Percentiles rank a stretch among this genome's conserved stretches.
Evolutionary conservation across 2,113 vertebrate genomes (phyloP).

Genomic region (Cyphomyrus plagiostoma): DNA sequence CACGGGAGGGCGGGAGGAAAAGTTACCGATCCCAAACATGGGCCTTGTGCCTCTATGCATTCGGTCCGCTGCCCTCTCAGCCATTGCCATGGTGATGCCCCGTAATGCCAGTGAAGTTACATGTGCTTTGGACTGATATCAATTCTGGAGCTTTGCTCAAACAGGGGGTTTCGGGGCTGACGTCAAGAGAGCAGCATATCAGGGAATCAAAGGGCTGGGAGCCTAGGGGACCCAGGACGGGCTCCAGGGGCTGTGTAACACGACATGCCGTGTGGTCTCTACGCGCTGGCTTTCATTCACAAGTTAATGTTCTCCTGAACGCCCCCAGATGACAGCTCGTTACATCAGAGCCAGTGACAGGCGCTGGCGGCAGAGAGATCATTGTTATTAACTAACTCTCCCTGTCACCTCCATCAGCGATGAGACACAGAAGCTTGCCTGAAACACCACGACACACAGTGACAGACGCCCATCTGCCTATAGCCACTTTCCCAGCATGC

Average conservation of each 20-base stretch:
- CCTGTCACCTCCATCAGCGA: slow-evolving; percentile 38
- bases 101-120: background rate
- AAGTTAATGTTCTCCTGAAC: slow-evolving; percentile 57
- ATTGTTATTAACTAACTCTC: slow-evolving; percentile 22
- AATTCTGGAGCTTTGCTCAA: background rate
- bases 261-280: slow-evolving; percentile 27
- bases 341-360: slow-evolving; percentile 27
- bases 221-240: background rate
- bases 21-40: background rate
- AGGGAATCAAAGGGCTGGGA: background rate
- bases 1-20: background rate
- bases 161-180: background rate
- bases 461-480: background rate
- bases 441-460: background rate
- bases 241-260: background rate
- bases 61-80: background rate
- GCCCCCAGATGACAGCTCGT: slow-evolving; percentile 19
- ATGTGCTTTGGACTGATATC: background rate
- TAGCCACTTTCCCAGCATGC: background rate
- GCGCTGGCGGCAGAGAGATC: slow-evolving; percentile 11
- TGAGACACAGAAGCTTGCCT: background rate
- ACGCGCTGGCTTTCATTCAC: slow-evolving; percentile 48
- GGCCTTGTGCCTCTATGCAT: background rate
- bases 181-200: background rate
- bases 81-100: background rate